Evolutionary conservation across 2,888 invertebrate species (phyloP), one percentile per base, ranked within the genome.

Genomic region (Spialia ferax): DNA sequence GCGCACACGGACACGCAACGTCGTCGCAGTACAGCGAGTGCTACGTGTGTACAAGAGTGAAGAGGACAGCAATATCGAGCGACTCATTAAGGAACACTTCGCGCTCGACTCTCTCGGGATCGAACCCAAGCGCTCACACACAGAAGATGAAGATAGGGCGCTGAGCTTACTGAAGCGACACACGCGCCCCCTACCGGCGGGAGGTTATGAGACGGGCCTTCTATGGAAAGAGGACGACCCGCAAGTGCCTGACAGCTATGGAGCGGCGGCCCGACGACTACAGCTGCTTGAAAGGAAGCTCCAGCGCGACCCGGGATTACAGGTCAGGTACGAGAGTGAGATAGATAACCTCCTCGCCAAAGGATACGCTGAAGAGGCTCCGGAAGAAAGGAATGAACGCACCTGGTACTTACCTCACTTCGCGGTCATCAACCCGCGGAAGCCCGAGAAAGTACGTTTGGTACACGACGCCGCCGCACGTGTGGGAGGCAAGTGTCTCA

Each of bases 391-490:
- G 23, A 56, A 56, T 35, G 54, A n/a, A 15, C 38, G n/a, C 38
- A 69, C 68, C 0, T 67, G 69, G 68, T 69, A 72, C 60, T 59
- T 72, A n/a, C 71, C 73, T 3, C 73, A 74, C 68, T 73, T 74
- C 20, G 64, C 69, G 0, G 70, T 74, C 1, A 13, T 52, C 4
- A 70, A 74, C 26, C 63, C 69, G 0, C 54, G 45, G 59, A 74
- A 74, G 35, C 72, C 71, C 0, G 70, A 52, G 0, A 74, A 74
- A 15, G 5, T 74, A 10, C 45, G 74, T 7, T 22, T 69, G 13
- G 72, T 72, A 10, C 69, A 69, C 59, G 72, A 71, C 55, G 74
- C 63, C n/a, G 73, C 73, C 7, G 71, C 72, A 38, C 35, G 35
- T 5, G 67, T 68, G 0, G 48, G 22, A 11, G 70, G 73, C 0